These are phyloP conservation scores for Heteromyza rotundicornis DNA, from an alignment of 2,888 invertebrate species.

Conservation along the genomic window DNA sequence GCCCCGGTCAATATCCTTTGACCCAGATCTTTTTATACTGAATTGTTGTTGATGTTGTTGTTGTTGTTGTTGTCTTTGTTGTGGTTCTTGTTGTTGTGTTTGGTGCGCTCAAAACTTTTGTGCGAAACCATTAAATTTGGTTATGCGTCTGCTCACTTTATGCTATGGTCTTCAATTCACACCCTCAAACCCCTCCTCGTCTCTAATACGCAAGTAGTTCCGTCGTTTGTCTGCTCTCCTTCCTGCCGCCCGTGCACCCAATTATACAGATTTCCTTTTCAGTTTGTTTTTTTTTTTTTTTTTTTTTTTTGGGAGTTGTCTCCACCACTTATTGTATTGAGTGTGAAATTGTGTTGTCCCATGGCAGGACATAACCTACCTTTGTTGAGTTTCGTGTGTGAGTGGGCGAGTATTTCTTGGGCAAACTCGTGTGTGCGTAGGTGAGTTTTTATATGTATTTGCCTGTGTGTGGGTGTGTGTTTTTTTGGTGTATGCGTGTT, in stretches of 20 bases:
- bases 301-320: not conserved
- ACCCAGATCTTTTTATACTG: conserved; percentile 51
- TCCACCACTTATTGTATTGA: not conserved
- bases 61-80: conserved; percentile 15
- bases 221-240: too few relatives aligned
- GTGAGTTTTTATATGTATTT: conserved; percentile 22
- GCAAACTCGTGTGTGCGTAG: conserved; percentile 12
- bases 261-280: not conserved
- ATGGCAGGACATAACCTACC: conserved; percentile 51
- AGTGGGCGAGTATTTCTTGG: conserved; percentile 20
- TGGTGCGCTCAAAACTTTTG: conserved; percentile 13
- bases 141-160: conserved; percentile 23
- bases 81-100: conserved; percentile 6
- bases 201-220: too few relatives aligned
- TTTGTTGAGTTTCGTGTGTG: conserved; percentile 44
- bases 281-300: not conserved
- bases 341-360: not conserved
- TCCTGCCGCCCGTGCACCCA: not conserved
- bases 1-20: conserved; percentile 58
- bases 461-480: conserved; percentile 25
- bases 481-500: too few relatives aligned
- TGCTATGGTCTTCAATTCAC: conserved; percentile 29
- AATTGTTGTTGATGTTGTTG: conserved; percentile 15
- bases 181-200: too few relatives aligned
- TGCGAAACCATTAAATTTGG: conserved; percentile 18